Conservation (phyloP, 1,140 invertebrate genomes). For the Hylyphantes graminicola region DNA sequence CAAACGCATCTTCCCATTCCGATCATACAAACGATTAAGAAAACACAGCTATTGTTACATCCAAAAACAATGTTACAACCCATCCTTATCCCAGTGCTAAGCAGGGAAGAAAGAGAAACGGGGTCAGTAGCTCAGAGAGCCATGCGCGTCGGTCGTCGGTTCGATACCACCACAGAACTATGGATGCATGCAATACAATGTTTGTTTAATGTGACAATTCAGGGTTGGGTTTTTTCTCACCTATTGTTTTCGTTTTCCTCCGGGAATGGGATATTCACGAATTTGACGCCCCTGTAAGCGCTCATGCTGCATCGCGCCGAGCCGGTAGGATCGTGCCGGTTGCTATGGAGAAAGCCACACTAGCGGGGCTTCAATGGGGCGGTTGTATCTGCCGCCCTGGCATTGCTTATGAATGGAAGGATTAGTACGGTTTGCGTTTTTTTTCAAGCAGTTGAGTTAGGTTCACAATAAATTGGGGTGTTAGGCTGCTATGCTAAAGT, state of each 20-base stretch:
- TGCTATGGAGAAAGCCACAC: constrained; percentile 15
- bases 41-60: too few relatives aligned
- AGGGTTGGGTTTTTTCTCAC: not conserved
- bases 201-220: too few relatives aligned
- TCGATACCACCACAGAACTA: not conserved
- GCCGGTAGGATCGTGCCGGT: not conserved
- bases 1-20: too few relatives aligned
- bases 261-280: not conserved
- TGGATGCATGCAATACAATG: too few relatives aligned
- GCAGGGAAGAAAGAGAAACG: not conserved
- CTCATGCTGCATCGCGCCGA: not conserved
- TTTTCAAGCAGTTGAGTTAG: too few relatives aligned
- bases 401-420: not conserved
- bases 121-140: constrained; percentile 5
- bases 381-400: not conserved
- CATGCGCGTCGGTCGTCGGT: not conserved
- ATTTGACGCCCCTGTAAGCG: constrained; percentile 14
- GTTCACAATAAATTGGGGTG: too few relatives aligned
- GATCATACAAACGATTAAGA: too few relatives aligned
- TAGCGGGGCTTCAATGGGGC: constrained; percentile 17
- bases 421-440: not conserved
- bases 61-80: too few relatives aligned
- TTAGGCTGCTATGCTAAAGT: too few relatives aligned
- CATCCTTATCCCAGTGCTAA: too few relatives aligned
- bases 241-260: constrained; percentile 34